Percentiles rank a stretch among this genome's conserved stretches.
phyloP scores from a whole-genome alignment of 2,888 invertebrate genomes.

The Altica lythri region DNA sequence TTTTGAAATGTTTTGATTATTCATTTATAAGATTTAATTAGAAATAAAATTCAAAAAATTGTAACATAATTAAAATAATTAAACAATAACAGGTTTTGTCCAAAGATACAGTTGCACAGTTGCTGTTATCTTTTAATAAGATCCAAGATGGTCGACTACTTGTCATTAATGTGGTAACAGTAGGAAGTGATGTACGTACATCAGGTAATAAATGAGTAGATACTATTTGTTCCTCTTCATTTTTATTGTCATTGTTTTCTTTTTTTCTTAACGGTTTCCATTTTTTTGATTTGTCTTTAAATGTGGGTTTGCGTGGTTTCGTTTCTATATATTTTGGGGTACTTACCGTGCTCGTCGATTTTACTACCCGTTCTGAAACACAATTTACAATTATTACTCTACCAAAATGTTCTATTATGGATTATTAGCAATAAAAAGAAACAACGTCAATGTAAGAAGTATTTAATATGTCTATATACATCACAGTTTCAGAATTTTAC shows the following conservation, averaged over 20 bases:
- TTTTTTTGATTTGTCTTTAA: slow-evolving; percentile 54
- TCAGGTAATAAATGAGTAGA: slow-evolving; percentile 50
- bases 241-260: slow-evolving; percentile 46
- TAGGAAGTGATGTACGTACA: slow-evolving; percentile 35
- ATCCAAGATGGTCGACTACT: slow-evolving; percentile 53
- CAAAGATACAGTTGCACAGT: slow-evolving; percentile 34
- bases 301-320: slow-evolving; percentile 52
- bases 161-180: slow-evolving; percentile 46
- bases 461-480: no score
- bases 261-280: slow-evolving; percentile 50
- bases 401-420: no score
- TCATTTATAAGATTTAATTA: slow-evolving; percentile 18
- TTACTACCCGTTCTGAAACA: slow-evolving; percentile 52
- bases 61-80: slow-evolving; percentile 35
- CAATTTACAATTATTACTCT: slow-evolving; percentile 1
- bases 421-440: no score
- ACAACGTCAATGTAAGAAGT: no score
- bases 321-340: slow-evolving; percentile 53
- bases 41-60: slow-evolving; percentile 15
- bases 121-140: slow-evolving; percentile 42
- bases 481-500: no score
- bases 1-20: slow-evolving; percentile 32
- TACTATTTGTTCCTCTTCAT: slow-evolving; percentile 48
- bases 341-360: slow-evolving; percentile 54
- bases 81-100: slow-evolving; percentile 38